Evolutionary conservation across 2,888 invertebrate genomes (phyloP).

Genomic region (Pelosia muscerda): DNA sequence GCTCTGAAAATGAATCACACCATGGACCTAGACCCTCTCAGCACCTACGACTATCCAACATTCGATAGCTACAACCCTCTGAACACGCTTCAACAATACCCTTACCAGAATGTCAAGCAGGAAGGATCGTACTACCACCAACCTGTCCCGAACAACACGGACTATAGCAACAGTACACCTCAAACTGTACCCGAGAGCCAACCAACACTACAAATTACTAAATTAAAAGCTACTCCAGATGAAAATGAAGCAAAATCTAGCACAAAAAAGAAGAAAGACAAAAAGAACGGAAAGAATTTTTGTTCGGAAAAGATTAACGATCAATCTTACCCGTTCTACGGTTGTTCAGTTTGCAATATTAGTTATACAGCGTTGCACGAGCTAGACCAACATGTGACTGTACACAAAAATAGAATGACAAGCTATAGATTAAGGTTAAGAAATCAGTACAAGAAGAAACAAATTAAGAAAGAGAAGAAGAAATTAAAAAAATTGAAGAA

Average conservation of each 20-base stretch:
- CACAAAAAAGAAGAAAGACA: slow-evolving; percentile 42
- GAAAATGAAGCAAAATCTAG: slow-evolving; percentile 49
- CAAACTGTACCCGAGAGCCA: slow-evolving; percentile 14
- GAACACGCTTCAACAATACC: slow-evolving; percentile 29
- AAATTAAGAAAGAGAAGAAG: slow-evolving; percentile 69
- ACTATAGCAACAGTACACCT: slow-evolving; percentile 8
- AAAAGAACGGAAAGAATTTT: slow-evolving; percentile 65
- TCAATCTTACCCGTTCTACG: slow-evolving; percentile 74
- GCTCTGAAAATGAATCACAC: slow-evolving; percentile 59
- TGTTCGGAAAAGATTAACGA: slow-evolving; percentile 76
- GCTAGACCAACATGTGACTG: slow-evolving; percentile 72
- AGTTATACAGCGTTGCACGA: slow-evolving; percentile 65
- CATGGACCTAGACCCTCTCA: slow-evolving; percentile 71
- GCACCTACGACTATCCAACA: slow-evolving; percentile 60
- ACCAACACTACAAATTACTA: neutral
- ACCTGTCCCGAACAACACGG: slow-evolving; percentile 16
- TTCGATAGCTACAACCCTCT: slow-evolving; percentile 48
- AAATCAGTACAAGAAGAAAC: slow-evolving; percentile 70
- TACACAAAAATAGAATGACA: slow-evolving; percentile 75
- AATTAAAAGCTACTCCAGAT: slow-evolving; percentile 6
- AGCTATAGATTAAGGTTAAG: slow-evolving; percentile 76
- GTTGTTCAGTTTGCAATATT: slow-evolving; percentile 76
- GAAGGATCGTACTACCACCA: slow-evolving; percentile 42
- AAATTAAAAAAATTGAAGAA: slow-evolving; percentile 62
- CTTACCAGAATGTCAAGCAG: slow-evolving; percentile 46